phyloP scores from a whole-genome alignment of 2,113 vertebrate genomes.

The Pitta sordida region DNA sequence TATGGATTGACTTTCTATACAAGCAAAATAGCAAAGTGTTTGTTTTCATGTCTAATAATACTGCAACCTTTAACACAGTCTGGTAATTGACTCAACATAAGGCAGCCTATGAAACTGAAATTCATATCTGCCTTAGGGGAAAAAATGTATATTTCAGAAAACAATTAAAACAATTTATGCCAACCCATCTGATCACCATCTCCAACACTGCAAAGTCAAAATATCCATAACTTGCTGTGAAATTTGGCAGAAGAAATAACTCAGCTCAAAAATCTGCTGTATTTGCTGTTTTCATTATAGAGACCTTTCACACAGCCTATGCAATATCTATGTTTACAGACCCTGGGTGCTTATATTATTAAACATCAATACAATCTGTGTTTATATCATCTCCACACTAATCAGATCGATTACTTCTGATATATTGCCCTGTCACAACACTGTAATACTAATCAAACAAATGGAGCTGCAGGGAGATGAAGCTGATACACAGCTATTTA shows the following conservation, averaged over 20 bases:
- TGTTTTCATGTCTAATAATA: neutral
- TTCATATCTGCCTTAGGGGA: conserved; percentile 22
- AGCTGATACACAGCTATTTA: conserved; percentile 42
- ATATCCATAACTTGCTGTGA: conserved; percentile 31
- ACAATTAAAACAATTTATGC: conserved; percentile 62
- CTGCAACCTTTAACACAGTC: neutral
- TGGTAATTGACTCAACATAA: conserved; percentile 13
- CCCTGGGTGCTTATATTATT: conserved; percentile 63
- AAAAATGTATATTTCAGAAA: conserved; percentile 18
- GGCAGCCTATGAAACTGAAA: neutral
- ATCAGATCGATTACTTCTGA: conserved; percentile 83
- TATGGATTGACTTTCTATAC: neutral
- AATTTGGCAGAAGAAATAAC: conserved; percentile 65
- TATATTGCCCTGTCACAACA: conserved; percentile 74
- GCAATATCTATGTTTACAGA: conserved; percentile 67
- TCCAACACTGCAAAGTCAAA: conserved; percentile 13
- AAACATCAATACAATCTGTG: conserved; percentile 78
- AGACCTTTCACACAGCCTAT: conserved; percentile 49
- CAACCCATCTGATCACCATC: neutral
- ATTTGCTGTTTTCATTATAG: conserved; percentile 54
- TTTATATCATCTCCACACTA: conserved; percentile 82
- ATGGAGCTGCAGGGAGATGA: conserved; percentile 58
- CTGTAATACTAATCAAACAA: conserved; percentile 77
- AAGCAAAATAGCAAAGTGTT: neutral
- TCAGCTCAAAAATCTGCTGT: conserved; percentile 56